Conservation (phyloP, 2,888 invertebrate genomes). For the Nasonovia ribisnigri region DNA sequence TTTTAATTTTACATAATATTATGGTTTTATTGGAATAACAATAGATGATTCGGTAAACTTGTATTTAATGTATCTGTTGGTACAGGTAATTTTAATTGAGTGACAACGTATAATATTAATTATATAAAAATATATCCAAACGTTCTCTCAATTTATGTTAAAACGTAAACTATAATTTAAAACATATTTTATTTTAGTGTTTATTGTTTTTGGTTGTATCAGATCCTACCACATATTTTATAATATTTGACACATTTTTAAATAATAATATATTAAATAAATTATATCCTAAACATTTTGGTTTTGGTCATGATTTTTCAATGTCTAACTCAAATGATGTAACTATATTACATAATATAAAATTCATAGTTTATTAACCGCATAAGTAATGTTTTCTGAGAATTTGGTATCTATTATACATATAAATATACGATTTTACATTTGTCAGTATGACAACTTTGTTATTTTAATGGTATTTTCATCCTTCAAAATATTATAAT, state of each 20-base stretch:
- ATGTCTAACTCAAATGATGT: not conserved
- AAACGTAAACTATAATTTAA: not conserved
- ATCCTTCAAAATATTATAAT: conserved; percentile 9
- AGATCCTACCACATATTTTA: not conserved
- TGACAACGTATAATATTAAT: not conserved
- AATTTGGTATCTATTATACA: not conserved
- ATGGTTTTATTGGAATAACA: not conserved
- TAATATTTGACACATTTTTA: not conserved
- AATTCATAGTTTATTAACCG: not conserved
- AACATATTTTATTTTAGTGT: not conserved
- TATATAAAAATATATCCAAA: not conserved
- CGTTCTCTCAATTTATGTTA: not conserved
- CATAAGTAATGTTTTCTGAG: not conserved
- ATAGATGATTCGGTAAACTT: not conserved
- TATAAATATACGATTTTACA: not conserved
- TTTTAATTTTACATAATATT: not conserved
- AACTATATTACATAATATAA: not conserved
- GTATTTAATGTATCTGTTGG: not conserved
- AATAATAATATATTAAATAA: not conserved
- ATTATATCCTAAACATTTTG: not conserved
- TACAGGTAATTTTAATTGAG: not conserved
- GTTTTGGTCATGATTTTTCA: not conserved
- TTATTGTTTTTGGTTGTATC: not conserved
- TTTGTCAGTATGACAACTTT: not conserved
- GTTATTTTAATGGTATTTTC: not conserved